phyloP scores from a whole-genome alignment of 1,140 invertebrate species.

The Zaprionus capensis region DNA sequence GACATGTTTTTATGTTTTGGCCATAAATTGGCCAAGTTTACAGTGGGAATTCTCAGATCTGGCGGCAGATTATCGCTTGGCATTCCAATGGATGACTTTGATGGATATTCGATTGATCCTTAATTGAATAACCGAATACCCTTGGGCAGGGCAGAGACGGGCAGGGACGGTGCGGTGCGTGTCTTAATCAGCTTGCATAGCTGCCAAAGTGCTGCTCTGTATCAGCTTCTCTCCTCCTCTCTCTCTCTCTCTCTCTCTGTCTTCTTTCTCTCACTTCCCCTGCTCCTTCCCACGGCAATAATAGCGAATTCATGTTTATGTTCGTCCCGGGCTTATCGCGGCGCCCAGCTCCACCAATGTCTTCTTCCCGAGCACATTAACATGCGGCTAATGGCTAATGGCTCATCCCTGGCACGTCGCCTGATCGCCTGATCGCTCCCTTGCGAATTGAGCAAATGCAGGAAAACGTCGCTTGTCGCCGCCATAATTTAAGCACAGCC shows the following conservation, averaged over 20 bases:
- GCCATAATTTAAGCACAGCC: constrained; percentile 73
- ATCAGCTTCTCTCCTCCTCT: neutral
- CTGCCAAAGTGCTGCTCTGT: constrained; percentile 17
- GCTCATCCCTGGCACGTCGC: constrained; percentile 66
- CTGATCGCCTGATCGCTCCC: constrained; percentile 25
- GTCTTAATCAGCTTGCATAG: constrained; percentile 43
- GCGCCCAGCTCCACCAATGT: constrained; percentile 20
- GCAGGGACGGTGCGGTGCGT: neutral
- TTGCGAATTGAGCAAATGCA: constrained; percentile 21
- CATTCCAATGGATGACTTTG: constrained; percentile 25
- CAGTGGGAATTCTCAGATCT: constrained; percentile 64
- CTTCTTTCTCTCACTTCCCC: neutral
- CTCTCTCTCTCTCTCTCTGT: neutral
- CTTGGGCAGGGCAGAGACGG: neutral
- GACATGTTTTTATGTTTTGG: constrained; percentile 60
- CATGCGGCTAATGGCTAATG: constrained; percentile 75
- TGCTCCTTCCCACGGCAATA: constrained; percentile 51
- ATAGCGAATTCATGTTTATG: constrained; percentile 76
- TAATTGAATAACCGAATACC: constrained; percentile 56
- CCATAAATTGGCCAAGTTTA: constrained; percentile 72
- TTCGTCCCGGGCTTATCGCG: constrained; percentile 33
- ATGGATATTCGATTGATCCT: constrained; percentile 48
- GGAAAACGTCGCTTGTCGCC: constrained; percentile 43
- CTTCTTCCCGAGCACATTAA: constrained; percentile 44
- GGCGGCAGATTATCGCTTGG: constrained; percentile 28